Conservation (phyloP, 1,140 invertebrate genomes). For the Lerema accius region DNA sequence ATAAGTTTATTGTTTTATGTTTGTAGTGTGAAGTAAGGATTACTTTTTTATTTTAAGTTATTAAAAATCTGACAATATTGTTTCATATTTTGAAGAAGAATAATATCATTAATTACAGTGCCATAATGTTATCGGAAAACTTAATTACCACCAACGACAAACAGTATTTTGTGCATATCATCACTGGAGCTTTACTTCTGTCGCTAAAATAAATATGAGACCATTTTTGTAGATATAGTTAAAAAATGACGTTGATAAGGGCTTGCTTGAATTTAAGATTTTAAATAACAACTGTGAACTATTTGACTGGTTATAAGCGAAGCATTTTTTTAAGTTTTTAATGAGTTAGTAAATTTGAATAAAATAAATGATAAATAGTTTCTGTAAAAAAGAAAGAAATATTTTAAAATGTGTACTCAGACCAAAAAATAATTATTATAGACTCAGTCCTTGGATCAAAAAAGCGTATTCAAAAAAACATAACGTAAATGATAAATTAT, state of each 20-base stretch:
- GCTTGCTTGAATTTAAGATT: constrained; percentile 27
- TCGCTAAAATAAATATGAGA: constrained; percentile 11
- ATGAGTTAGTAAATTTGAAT: too few relatives aligned
- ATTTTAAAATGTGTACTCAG: too few relatives aligned
- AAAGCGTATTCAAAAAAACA: too few relatives aligned
- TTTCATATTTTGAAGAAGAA: too few relatives aligned
- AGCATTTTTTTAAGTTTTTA: not conserved
- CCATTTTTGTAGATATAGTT: constrained; percentile 21
- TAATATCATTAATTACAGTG: too few relatives aligned
- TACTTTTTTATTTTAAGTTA: too few relatives aligned
- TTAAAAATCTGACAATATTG: not conserved
- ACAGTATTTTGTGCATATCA: constrained; percentile 19
- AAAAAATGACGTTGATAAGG: constrained; percentile 13
- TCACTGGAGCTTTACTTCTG: constrained; percentile 16
- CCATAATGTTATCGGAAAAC: constrained; percentile 1
- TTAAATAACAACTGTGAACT: not conserved
- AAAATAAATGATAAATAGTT: too few relatives aligned
- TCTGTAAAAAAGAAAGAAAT: too few relatives aligned
- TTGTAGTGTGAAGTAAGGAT: too few relatives aligned
- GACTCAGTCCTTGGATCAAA: too few relatives aligned
- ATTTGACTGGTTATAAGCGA: not conserved
- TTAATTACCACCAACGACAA: not conserved
- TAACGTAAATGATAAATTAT: too few relatives aligned
- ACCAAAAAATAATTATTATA: too few relatives aligned
- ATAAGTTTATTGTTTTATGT: not conserved